Base-by-base conservation (phyloP, 2,797 vertebrate genomes). In the Toxotes lorentzi region DNA sequence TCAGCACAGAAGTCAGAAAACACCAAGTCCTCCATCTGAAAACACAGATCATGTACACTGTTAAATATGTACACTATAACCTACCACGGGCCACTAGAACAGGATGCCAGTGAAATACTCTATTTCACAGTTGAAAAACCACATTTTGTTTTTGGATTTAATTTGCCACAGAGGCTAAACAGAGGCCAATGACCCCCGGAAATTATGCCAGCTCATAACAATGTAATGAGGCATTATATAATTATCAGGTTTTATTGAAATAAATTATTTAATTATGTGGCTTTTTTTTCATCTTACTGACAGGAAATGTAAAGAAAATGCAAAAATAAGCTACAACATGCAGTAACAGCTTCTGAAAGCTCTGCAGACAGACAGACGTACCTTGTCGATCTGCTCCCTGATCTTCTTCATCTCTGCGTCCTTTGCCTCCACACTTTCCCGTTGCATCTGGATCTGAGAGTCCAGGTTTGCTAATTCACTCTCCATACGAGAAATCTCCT, bases 401-500 rank as follows among this genome's bases (percentile, higher is more conserved):
- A 96, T 84, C 21, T 68, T 91, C 79, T 86, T 86, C 57, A 97
- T 95, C 87, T 94, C 86, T 66, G 5, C 73, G 43, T 94, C 92
- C 57, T 95, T 96, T 32, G 76, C 85, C 59, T 95, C 86, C 66
- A 97, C 4, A 67, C 70, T 94, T 76, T 95, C 88, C 50, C 89
- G 93, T 87, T 98, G 90, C 94, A 96, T 95, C 30, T 90, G 77
- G 79, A 96, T 78, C 35, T 97, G 92, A 68, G 94, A 95, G 7
- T 95, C 92, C 59, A 95, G 89, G 89, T 99, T 99, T 58, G 94
- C 68, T 3, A 97, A 72, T 79, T 97, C 96, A 79, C 96, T 98
- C 84, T 97, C 91, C 86, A 98, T 83, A 82, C 93, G 96, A 70
- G 97, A 98, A 84, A 97, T 96, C 75, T 99, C 98, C 98, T 99